These are phyloP conservation scores for Capromys pilorides DNA, from an alignment of 2,797 vertebrate species.

Conservation along the genomic window DNA sequence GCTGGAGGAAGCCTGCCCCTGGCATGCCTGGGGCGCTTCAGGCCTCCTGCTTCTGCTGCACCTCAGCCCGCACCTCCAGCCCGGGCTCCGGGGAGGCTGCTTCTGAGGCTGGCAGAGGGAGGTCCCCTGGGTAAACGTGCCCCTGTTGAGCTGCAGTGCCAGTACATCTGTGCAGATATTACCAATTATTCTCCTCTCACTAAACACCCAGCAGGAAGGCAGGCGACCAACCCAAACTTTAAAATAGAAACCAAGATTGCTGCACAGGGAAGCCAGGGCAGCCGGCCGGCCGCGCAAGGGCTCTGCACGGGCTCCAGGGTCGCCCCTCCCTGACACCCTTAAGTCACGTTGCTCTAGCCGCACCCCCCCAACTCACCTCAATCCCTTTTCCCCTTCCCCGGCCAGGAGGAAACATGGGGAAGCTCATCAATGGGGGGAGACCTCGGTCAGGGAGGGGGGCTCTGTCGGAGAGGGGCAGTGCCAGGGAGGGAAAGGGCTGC, in stretches of 20 bases:
- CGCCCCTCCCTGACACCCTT: not conserved
- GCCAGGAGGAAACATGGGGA: not conserved
- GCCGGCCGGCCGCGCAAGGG: not conserved
- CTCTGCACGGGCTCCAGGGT: not conserved
- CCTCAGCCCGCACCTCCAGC: not conserved
- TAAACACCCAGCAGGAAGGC: constrained; percentile 81
- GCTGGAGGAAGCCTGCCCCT: not conserved
- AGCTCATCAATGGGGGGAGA: not conserved
- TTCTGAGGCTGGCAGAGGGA: constrained; percentile 28
- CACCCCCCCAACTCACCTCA: not conserved
- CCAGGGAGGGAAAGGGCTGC: not conserved
- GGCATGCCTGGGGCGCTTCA: constrained; percentile 41
- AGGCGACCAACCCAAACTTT: constrained; percentile 77
- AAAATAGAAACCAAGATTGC: constrained; percentile 80
- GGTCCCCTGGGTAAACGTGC: constrained; percentile 74
- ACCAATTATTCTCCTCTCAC: constrained; percentile 80
- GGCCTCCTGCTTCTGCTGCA: constrained; percentile 30
- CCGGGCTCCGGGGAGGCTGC: not conserved
- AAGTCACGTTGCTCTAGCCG: not conserved
- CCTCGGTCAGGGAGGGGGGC: not conserved
- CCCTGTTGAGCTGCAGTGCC: constrained; percentile 63
- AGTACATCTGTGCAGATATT: constrained; percentile 82
- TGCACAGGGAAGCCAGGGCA: constrained; percentile 61
- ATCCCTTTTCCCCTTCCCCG: not conserved
- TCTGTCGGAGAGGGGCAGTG: too few species aligned